phyloP scores from a whole-genome alignment of 1,140 invertebrate species.

The Cherax quadricarinatus region DNA sequence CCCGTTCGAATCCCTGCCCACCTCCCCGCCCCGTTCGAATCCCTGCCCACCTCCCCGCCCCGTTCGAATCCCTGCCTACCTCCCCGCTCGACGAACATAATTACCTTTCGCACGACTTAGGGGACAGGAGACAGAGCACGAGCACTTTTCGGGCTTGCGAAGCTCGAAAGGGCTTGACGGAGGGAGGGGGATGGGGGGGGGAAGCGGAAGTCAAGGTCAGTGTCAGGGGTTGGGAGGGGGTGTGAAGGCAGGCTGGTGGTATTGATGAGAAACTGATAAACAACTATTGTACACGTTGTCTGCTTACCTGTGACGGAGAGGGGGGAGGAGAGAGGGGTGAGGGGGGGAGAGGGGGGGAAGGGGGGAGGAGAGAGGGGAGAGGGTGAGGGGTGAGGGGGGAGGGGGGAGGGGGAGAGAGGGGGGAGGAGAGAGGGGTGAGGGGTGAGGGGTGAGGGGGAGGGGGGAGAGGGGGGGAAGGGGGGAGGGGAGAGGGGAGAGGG shows the following conservation, averaged over 20 bases:
- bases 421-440: not conserved
- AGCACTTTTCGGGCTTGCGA: too few species aligned
- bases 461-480: not conserved
- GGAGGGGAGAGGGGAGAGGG: not conserved
- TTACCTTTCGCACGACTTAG: not conserved
- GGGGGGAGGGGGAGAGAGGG: not conserved
- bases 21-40: not conserved
- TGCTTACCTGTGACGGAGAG: not conserved
- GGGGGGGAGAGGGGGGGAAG: not conserved
- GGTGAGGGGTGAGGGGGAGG: not conserved
- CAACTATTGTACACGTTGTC: slow-evolving; percentile 18
- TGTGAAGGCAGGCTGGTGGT: slow-evolving; percentile 15
- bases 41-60: not conserved
- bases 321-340: not conserved
- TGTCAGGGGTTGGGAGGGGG: not conserved
- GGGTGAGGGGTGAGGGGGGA: too few species aligned
- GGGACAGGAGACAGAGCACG: too few species aligned
- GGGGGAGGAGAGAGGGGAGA: not conserved
- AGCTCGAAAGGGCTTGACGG: too few species aligned
- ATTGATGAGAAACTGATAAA: slow-evolving; percentile 28
- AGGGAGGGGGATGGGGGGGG: too few species aligned
- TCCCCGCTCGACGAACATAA: not conserved
- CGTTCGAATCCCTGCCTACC: too few species aligned
- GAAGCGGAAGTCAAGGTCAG: not conserved
- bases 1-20: not conserved